A percentile compares a stretch with the other conserved stretches of the same genome.
These are phyloP conservation scores for Podabrus alpinus DNA, from an alignment of 2,888 invertebrate species.

Conservation along the genomic window DNA sequence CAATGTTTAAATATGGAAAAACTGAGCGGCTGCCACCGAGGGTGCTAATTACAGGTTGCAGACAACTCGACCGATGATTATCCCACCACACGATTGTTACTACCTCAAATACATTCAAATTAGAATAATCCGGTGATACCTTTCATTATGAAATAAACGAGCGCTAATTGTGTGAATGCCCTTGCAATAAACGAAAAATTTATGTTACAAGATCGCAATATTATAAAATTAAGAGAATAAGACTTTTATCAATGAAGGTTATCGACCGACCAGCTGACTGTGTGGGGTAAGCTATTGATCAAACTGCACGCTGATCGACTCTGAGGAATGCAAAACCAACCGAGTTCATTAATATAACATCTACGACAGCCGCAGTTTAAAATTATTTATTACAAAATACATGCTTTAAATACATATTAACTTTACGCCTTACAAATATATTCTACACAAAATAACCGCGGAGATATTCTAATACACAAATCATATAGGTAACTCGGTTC, in stretches of 20 bases:
- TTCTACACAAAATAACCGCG: neutral
- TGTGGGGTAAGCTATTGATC: constrained; percentile 31
- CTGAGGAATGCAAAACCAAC: constrained; percentile 29
- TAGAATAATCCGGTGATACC: neutral
- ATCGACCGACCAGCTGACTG: constrained; percentile 34
- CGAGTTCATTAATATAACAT: constrained; percentile 22
- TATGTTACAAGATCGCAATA: neutral
- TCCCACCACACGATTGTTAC: constrained; percentile 42
- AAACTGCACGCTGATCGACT: constrained; percentile 31
- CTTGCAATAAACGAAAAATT: neutral
- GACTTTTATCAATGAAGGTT: constrained; percentile 33
- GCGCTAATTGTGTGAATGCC: neutral
- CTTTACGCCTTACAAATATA: neutral
- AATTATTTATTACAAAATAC: constrained; percentile 6
- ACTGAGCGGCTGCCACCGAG: constrained; percentile 43
- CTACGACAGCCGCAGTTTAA: constrained; percentile 23
- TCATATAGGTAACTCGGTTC: neutral
- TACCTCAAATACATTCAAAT: constrained; percentile 39
- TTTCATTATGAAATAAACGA: neutral
- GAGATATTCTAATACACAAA: neutral
- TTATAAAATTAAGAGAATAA: constrained; percentile 1
- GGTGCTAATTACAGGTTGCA: constrained; percentile 49
- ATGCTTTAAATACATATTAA: neutral
- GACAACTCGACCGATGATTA: constrained; percentile 45
- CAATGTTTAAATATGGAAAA: constrained; percentile 46